phyloP scores from a whole-genome alignment of 2,113 vertebrate genomes.

The Orthonyx spaldingii region DNA sequence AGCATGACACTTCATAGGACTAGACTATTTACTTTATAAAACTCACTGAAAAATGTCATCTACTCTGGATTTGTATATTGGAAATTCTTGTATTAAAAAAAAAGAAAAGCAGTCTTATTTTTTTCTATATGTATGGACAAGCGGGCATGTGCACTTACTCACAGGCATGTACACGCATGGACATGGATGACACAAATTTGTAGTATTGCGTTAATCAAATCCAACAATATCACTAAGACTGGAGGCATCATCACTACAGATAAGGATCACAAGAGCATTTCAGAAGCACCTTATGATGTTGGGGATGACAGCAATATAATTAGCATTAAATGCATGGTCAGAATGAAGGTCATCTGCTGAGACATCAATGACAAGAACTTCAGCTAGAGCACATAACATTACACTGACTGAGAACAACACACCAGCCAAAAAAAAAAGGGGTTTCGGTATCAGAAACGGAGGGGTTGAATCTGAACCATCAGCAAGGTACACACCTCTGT shows the following conservation, averaged over 20 bases:
- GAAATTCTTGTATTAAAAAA: neutral
- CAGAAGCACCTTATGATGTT: neutral
- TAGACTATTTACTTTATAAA: neutral
- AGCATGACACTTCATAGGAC: neutral
- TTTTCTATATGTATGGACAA: neutral
- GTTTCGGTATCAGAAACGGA: neutral
- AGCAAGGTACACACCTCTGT: neutral
- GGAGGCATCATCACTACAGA: neutral
- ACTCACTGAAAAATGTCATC: neutral
- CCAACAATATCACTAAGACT: neutral
- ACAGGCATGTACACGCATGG: accelerated
- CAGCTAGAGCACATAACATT: neutral
- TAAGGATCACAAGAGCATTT: neutral
- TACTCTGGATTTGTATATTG: neutral
- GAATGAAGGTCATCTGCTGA: neutral
- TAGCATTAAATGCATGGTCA: neutral
- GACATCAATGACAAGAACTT: neutral
- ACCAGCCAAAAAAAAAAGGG: neutral
- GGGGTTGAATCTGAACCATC: neutral
- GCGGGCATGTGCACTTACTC: accelerated
- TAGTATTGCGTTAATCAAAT: neutral
- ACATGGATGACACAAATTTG: neutral
- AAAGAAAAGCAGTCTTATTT: neutral
- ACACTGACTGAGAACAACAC: neutral
- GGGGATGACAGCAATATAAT: neutral